Evolutionary conservation across 30 jellyfish, hydroid and myxozoan genomes (phyloP), one percentile per base, ranked within the genome.

Genomic region (Hydra vulgaris): DNA sequence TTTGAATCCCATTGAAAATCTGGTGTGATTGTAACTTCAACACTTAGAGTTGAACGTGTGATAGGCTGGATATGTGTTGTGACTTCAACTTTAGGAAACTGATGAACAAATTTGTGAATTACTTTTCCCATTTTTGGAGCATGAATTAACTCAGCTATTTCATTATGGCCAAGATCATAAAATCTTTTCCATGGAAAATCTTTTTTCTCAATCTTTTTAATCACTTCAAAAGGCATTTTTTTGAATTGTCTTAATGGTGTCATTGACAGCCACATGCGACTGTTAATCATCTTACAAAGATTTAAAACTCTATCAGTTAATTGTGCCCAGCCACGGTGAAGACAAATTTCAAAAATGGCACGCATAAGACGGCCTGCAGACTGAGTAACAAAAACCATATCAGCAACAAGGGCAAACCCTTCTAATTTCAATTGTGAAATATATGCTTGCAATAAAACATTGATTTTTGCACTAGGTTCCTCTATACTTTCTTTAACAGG

Each of bases 41-140:
- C 97, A 73, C 95, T 88, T 53, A 94, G 73, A 20, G 95, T 88
- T 20, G 99, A 85, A 74, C 98, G 89, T 61, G 99, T 87, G 23
- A 94, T 94, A 25, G 99, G 99, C 77, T 87, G 99, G 8, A 88
- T 83, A 82, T 94, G 97, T 1, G 99, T 89, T 0, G 97, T 84
- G 61, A 94, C 88, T 27, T 94, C 99, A 54, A 94, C 85, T 74
- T 94, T 94, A 0, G 99, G 99, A 83, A 94, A 88, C 86, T 94
- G 99, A 78, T 94, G 99, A 77, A 94, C 87, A 71, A 87, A 94
- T 56, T 94, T 94, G 83, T 94, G 99, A 8, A 94, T 89, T 20
- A 94, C 97, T 86, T 94, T 88, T 19, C 99, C 99, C 99, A 94
- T 88, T 82, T 94, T 94, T 24, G 99, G 97, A 18, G 99, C 99